Conservation (phyloP, 2,888 invertebrate species). For the Brenthis daphne region DNA sequence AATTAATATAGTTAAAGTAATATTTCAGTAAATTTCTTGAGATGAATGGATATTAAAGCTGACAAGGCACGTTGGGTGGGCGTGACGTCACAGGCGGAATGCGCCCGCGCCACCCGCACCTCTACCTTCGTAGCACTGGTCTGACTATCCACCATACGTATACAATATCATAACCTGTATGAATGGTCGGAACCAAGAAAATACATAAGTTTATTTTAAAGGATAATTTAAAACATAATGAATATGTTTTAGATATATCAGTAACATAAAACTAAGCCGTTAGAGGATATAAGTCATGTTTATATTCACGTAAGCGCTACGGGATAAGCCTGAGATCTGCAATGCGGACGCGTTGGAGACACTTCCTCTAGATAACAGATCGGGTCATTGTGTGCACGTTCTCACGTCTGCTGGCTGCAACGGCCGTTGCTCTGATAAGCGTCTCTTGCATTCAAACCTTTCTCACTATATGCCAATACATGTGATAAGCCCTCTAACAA, state of each 20-base stretch:
- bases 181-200: conserved; percentile 4
- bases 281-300: not conserved
- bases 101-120: conserved; percentile 66
- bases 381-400: conserved; percentile 58
- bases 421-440: conserved; percentile 26
- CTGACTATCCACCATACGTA: conserved; percentile 41
- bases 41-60: conserved; percentile 69
- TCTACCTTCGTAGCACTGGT: conserved; percentile 56
- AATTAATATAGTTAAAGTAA: conserved; percentile 3
- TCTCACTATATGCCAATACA: conserved; percentile 27
- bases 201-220: not conserved
- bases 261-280: not conserved
- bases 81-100: conserved; percentile 81
- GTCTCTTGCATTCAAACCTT: conserved; percentile 18
- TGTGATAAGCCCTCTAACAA: conserved; percentile 26
- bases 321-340: conserved; percentile 64
- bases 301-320: conserved; percentile 49
- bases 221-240: not conserved
- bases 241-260: not conserved
- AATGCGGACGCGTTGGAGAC: conserved; percentile 59
- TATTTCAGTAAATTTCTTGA: conserved; percentile 23
- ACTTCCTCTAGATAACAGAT: conserved; percentile 76
- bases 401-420: conserved; percentile 51
- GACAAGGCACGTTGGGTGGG: conserved; percentile 76
- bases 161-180: not conserved